Evolutionary conservation across 2,888 invertebrate genomes (phyloP), one percentile per base, ranked within the genome.

Genomic region (Hypena proboscidalis): DNA sequence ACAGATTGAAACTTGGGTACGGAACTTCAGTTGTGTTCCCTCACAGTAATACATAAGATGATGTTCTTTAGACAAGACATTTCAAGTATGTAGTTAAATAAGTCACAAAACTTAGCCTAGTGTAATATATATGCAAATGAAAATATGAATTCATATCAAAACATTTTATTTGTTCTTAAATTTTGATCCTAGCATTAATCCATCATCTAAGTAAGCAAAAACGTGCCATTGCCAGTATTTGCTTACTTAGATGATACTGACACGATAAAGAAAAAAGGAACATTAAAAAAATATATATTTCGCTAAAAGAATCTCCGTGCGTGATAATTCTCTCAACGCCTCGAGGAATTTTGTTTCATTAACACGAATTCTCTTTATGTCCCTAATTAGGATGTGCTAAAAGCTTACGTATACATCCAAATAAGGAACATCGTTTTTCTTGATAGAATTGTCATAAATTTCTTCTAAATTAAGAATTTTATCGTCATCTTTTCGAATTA

Each of bases 401-500:
- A 6, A 17, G 8, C 19, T 17, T 6, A 15, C 25, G 10, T 32
- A 20, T 33, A 17, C 7, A 10, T 22, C 7, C 8, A 4, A 6
- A 25, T 6, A 20, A 3, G 9, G 15, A 20, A 31, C 41, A 34
- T 7, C 4, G 6, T 2, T 15, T n/a, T 21, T 30, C 19, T 32
- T 14, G 6, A 30, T 33, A 45, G 36, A 23, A 49, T 34, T 4
- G 7, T 11, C 27, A 29, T 15, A n/a, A 17, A 19, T 46, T 11
- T 17, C 26, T 26, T 39, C n/a, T 10, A 33, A 37, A 40, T 50
- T 50, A 42, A 37, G 11, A 8, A 11, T 26, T 60, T 65, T 57
- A 65, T 53, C 10, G 29, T 29, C 38, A 31, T 29, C 46, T 54
- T 50, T 69, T 57, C 68, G 60, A 36, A 32, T 36, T 36, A 47